Percentiles rank a stretch among this genome's conserved stretches.
Conservation (phyloP, 2,113 vertebrate species). For the Chionodraco myersi region DNA sequence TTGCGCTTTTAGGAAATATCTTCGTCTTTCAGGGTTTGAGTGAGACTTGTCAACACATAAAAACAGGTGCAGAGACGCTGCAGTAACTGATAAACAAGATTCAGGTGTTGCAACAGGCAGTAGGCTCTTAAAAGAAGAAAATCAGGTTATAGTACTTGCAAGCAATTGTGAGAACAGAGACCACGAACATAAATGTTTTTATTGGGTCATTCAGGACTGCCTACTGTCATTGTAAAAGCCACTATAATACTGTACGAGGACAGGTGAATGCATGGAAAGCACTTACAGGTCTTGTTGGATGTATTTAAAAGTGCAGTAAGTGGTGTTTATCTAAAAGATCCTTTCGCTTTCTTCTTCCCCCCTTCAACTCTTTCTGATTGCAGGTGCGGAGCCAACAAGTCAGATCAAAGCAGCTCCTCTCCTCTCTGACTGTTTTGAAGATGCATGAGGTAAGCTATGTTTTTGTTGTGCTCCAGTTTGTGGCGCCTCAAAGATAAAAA, state of each 20-base stretch:
- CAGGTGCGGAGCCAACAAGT: conserved; percentile 60
- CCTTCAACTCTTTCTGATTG: conserved; percentile 41
- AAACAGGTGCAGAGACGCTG: conserved; percentile 7
- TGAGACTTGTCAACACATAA: conserved; percentile 1
- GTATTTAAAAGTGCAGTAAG: conserved; percentile 37
- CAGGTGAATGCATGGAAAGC: conserved; percentile 1
- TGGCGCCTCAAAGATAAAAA: conserved; percentile 48
- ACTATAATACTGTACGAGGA: not conserved
- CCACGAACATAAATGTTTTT: not conserved
- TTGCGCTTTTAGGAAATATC: not conserved
- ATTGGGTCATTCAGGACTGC: not conserved
- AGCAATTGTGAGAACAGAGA: not conserved
- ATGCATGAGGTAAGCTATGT: conserved; percentile 58
- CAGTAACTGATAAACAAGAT: conserved; percentile 1
- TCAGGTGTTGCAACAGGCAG: conserved; percentile 11
- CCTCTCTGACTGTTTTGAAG: conserved; percentile 49
- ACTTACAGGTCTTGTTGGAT: conserved; percentile 9
- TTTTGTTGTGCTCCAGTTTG: conserved; percentile 68
- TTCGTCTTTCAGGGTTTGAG: not conserved
- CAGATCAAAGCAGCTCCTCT: conserved; percentile 66
- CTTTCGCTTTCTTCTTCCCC: conserved; percentile 4
- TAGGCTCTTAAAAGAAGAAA: conserved; percentile 8
- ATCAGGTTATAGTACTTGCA: conserved; percentile 9
- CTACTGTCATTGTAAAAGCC: conserved; percentile 7
- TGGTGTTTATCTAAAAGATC: conserved; percentile 53